Evolutionary conservation across 2,888 invertebrate genomes (phyloP), one percentile per base, ranked within the genome.

Genomic region (Sesamia inferens): DNA sequence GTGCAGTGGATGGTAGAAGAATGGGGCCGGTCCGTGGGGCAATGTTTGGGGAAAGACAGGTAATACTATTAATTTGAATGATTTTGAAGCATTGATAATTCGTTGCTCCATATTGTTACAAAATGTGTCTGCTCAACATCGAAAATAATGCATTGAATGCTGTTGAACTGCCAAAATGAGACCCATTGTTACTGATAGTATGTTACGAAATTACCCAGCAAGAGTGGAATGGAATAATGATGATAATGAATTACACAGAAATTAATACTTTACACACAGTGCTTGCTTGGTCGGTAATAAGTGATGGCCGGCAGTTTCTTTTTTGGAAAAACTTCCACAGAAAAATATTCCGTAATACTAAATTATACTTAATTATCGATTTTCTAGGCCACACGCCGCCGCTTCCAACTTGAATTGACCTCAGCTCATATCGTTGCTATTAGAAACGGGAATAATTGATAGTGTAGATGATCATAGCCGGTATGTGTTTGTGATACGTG

Each of bases 391-490:
- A n/a, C 5, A 59, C 82, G 84, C 84, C 83, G n/a, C 24, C 66
- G 71, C 82, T 55, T 74, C 19, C 61, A 74, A 74, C 82, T 87
- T 87, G 68, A 24, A 61, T 74, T 82, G 78, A 76, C 16, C 64
- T 59, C 64, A 58, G 71, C 58, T 75, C 71, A 72, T 74, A 82
- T 76, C 69, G 61, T 72, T 70, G 79, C 82, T 84, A 85, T 86
- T 83, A 83, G 82, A 80, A 75, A 68, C 78, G 69, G 58, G 82
- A 86, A 87, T 88, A 84, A 88, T 88, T 87, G 84, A 88, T 88
- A 82, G 83, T 74, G 47, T 68, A 59, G 64, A 61, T 44, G 68
- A 67, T 74, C 71, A 77, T 81, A 77, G 51, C 68, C 68, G 24
- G 55, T 73, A 57, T 78, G 78, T 72, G 78, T 72, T 84, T 74